Base-by-base conservation (phyloP, 2,113 vertebrate genomes). In the Lophius piscatorius region DNA sequence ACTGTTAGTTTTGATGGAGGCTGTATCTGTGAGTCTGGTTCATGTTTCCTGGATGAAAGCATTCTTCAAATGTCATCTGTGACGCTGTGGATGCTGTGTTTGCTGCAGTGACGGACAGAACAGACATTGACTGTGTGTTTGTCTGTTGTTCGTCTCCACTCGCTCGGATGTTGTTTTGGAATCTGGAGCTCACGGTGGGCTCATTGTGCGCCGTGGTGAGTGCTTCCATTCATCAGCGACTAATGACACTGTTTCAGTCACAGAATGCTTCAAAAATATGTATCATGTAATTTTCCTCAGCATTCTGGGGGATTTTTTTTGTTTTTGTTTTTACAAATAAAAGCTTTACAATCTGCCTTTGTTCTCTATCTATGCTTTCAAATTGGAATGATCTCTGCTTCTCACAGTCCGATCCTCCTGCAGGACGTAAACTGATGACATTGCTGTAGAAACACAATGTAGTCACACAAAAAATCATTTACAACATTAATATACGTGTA, bases 291-390 rank as follows among this genome's bases (percentile, higher is more conserved):
- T 82, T 88, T 80, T 83, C 59, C 70, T n/a, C 42, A 80, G 72
- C 38, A 49, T 67, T 77, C 60, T 41, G 23, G 40, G 36, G 45
- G 42, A 18, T 20, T 9, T 42, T 35, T 35, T 35, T 28, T 28
- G 4, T 64, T 56, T 65, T 78, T 85, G 85, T 83, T n/a, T n/a
- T 47, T 80, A 82, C 62, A 65, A 84, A 84, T 85, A 85, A 84
- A 84, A 60, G 51, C 74, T 87, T 84, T 74, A 64, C 61, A 70
- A 76, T 60, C 41, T 34, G 11, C 33, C 22, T 0, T 74, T 65
- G 39, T 81, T 48, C 23, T 1, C 5, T 66, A 42, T 57, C 24
- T 66, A n/a, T 35, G 23, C 34, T 39, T 21, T 38, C 28, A 58
- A 51, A 47, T 21, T 1, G 11, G 31, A 29, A 54, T 5, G 4